Conservation (phyloP, 1,140 invertebrate genomes). For the Megalonaias nervosa region DNA sequence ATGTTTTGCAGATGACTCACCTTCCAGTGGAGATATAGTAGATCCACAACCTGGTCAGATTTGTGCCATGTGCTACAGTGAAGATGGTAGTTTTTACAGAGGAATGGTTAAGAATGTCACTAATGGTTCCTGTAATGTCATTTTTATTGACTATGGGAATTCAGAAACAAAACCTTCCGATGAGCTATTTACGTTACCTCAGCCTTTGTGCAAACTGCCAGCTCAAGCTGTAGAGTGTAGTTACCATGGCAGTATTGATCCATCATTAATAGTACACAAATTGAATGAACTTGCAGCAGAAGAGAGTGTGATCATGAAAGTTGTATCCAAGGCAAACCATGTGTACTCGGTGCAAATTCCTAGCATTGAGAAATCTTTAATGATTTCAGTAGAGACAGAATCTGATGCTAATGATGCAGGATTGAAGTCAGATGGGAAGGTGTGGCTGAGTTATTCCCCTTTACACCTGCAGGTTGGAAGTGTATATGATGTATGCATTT, state of each 20-base stretch:
- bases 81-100: slow-evolving; percentile 85
- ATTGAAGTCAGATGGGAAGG: background rate
- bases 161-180: slow-evolving; percentile 43
- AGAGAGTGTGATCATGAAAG: slow-evolving; percentile 28
- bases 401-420: too few species aligned
- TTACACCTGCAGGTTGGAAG: slow-evolving; percentile 26
- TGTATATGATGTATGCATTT: slow-evolving; percentile 46
- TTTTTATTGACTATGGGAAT: slow-evolving; percentile 83
- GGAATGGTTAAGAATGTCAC: slow-evolving; percentile 78
- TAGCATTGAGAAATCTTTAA: slow-evolving; percentile 36
- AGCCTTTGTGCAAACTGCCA: slow-evolving; percentile 38
- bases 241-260: slow-evolving; percentile 37
- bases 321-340: slow-evolving; percentile 32
- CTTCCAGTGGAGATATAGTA: slow-evolving; percentile 30
- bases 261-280: slow-evolving; percentile 37
- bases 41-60: slow-evolving; percentile 36
- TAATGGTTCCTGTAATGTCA: slow-evolving; percentile 78
- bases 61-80: slow-evolving; percentile 79
- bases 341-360: slow-evolving; percentile 43
- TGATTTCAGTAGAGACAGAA: too few species aligned
- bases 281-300: slow-evolving; percentile 38
- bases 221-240: slow-evolving; percentile 41
- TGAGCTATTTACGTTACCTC: slow-evolving; percentile 45
- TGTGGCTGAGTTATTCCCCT: slow-evolving; percentile 23
- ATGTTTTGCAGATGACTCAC: slow-evolving; percentile 34